phyloP scores from a whole-genome alignment of 2,797 vertebrate species.

The Geotria australis region DNA sequence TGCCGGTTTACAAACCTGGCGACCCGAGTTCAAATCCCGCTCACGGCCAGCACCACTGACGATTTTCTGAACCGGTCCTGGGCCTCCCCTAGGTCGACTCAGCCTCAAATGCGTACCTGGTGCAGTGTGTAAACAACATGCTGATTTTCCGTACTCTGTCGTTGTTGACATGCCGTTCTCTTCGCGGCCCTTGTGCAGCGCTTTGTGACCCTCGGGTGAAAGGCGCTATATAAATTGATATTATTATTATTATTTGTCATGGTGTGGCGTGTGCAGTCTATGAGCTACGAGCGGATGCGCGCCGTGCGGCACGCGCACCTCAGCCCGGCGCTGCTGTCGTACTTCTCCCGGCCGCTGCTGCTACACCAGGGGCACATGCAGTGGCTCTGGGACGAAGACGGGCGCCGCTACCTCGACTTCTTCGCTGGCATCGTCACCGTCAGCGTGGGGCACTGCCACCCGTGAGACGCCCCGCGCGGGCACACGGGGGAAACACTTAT shows the following conservation, averaged over 20 bases:
- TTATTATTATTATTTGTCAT: neutral
- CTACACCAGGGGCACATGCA: slow-evolving; percentile 70
- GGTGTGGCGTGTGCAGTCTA: slow-evolving; percentile 8
- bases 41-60: no score
- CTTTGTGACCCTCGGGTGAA: no score
- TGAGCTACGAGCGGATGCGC: slow-evolving; percentile 23
- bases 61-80: no score
- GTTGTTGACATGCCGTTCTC: no score
- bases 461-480: slow-evolving; percentile 20
- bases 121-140: no score
- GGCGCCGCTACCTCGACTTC: slow-evolving; percentile 51
- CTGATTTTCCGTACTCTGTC: no score
- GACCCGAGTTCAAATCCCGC: no score
- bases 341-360: slow-evolving; percentile 42
- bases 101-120: slow-evolving; percentile 38
- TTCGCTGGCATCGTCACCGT: slow-evolving; percentile 69
- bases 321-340: slow-evolving; percentile 16
- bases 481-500: neutral
- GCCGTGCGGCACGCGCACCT: slow-evolving; percentile 23
- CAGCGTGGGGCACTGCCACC: slow-evolving; percentile 67
- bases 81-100: no score
- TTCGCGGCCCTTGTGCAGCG: no score
- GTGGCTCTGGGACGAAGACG: slow-evolving; percentile 64
- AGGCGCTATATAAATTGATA: no score
- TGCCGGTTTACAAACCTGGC: no score